Evolutionary conservation across 2,113 vertebrate genomes (phyloP).

Genomic region (Pelecanus crispus): DNA sequence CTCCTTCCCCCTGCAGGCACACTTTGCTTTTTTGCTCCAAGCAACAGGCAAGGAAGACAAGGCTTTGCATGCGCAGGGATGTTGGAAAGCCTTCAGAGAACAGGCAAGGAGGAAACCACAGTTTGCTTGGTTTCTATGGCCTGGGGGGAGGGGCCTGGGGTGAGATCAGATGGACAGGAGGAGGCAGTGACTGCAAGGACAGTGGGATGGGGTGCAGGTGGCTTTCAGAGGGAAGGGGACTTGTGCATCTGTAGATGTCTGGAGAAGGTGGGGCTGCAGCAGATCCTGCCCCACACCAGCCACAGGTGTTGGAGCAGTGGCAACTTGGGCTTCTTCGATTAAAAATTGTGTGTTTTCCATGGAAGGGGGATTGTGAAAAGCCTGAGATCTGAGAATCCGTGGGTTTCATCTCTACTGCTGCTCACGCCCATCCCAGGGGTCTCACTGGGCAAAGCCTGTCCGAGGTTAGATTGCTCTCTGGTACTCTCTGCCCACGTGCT

Average conservation of each 20-base stretch:
- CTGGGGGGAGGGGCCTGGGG: no score
- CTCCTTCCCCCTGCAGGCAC: neutral
- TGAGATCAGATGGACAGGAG: neutral
- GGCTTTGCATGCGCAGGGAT: rapidly evolving
- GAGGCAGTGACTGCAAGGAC: neutral
- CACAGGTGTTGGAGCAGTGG: neutral
- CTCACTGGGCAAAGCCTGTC: neutral
- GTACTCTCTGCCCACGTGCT: rapidly evolving
- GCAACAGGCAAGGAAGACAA: rapidly evolving
- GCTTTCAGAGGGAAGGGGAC: neutral
- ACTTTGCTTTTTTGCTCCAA: neutral
- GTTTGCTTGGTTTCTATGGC: neutral
- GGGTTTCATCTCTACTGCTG: rapidly evolving
- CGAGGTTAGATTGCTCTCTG: rapidly evolving
- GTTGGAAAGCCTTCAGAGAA: neutral
- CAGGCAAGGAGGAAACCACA: neutral
- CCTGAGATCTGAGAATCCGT: neutral
- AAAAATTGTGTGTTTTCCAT: neutral
- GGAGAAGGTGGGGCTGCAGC: neutral
- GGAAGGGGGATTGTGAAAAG: neutral
- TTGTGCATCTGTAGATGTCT: neutral
- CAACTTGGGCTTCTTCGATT: neutral
- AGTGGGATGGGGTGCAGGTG: neutral
- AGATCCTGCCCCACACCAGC: neutral
- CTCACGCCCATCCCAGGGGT: rapidly evolving